phyloP scores from a whole-genome alignment of 2,888 invertebrate species.

The Epirrhoe alternata region DNA sequence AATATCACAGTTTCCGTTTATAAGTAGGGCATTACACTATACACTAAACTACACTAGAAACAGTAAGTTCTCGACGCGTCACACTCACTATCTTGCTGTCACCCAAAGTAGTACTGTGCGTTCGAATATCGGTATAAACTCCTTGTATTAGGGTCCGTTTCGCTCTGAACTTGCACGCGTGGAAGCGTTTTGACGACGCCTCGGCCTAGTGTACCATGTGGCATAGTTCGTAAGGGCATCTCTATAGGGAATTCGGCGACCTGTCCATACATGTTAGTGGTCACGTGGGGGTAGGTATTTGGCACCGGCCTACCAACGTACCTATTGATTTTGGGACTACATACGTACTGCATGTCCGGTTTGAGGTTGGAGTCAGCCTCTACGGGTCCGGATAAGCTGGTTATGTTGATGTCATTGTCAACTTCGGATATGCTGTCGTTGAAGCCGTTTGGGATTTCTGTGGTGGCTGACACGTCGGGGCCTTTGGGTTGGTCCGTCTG shows the following conservation, averaged over 20 bases:
- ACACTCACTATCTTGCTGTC: constrained; percentile 87
- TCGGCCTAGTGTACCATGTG: constrained; percentile 77
- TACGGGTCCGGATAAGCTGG: constrained; percentile 87
- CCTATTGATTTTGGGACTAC: constrained; percentile 80
- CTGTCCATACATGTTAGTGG: constrained; percentile 83
- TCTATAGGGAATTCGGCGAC: constrained; percentile 82
- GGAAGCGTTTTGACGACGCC: constrained; percentile 79
- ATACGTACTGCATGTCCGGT: constrained; percentile 77
- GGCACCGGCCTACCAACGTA: constrained; percentile 80
- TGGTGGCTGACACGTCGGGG: constrained; percentile 88
- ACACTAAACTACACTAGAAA: constrained; percentile 83
- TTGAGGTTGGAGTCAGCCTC: constrained; percentile 80
- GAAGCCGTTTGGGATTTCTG: constrained; percentile 92
- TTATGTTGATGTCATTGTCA: constrained; percentile 91
- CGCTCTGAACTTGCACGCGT: constrained; percentile 77
- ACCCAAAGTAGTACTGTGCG: constrained; percentile 91
- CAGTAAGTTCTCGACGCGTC: constrained; percentile 85
- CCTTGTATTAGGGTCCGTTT: constrained; percentile 84
- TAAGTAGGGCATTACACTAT: constrained; percentile 77
- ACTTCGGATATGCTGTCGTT: constrained; percentile 94
- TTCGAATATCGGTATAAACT: constrained; percentile 87
- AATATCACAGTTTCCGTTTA: constrained; percentile 84
- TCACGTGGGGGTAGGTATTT: constrained; percentile 80
- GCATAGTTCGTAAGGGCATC: constrained; percentile 82
- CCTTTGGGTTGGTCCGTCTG: constrained; percentile 88